Conservation (phyloP, 2,888 invertebrate genomes). For the Drosophila recens region DNA sequence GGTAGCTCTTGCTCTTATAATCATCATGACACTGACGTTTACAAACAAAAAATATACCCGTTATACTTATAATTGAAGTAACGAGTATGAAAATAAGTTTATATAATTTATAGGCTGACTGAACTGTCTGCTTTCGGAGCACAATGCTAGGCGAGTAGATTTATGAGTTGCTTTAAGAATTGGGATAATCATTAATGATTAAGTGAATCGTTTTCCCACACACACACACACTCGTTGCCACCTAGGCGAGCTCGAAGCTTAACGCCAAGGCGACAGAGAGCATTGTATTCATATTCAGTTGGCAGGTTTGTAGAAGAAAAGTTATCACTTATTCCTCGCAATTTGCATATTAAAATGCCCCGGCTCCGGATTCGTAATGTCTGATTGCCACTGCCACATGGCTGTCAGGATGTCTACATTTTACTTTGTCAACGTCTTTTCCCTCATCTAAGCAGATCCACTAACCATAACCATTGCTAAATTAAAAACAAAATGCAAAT, state of each 20-base stretch:
- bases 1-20: too few species aligned
- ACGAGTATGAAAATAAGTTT: not conserved
- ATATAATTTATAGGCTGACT: conserved; percentile 2
- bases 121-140: not conserved
- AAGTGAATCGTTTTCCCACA: conserved; percentile 39
- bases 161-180: conserved; percentile 44
- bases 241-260: conserved; percentile 13
- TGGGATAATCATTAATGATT: conserved; percentile 65
- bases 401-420: conserved; percentile 67
- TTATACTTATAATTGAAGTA: too few species aligned
- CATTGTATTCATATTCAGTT: conserved; percentile 9
- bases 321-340: conserved; percentile 60
- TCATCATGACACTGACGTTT: too few species aligned
- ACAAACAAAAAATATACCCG: too few species aligned
- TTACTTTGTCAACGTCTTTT: conserved; percentile 62
- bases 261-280: conserved; percentile 34
- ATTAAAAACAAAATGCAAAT: conserved; percentile 64
- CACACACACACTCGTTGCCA: conserved; percentile 12
- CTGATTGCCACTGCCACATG: conserved; percentile 70
- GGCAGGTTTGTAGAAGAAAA: conserved; percentile 31
- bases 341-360: conserved; percentile 76
- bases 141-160: conserved; percentile 24
- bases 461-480: conserved; percentile 49
- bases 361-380: conserved; percentile 51
- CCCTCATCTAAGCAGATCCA: conserved; percentile 18